These are phyloP conservation scores for Myxocyprinus asiaticus DNA, from an alignment of 2,113 vertebrate species.

Conservation along the genomic window DNA sequence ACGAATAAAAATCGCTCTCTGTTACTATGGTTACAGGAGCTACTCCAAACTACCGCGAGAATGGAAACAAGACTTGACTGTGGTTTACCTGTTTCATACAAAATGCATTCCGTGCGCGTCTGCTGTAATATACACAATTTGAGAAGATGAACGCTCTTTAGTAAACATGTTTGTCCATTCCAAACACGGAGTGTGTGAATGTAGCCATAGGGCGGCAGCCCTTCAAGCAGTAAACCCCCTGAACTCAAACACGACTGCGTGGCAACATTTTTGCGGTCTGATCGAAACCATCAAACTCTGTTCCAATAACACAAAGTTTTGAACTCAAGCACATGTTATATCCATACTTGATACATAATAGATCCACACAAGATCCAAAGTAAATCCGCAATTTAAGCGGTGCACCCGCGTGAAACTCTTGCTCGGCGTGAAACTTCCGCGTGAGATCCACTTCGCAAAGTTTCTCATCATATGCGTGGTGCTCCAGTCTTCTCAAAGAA, in stretches of 20 bases:
- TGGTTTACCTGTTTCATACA: not conserved
- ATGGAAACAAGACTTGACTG: not conserved
- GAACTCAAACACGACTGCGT: not conserved
- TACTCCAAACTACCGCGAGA: not conserved
- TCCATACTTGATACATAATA: not conserved
- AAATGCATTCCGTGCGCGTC: too few relatives aligned
- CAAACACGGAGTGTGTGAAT: not conserved
- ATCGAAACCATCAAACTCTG: not conserved
- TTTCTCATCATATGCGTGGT: not conserved
- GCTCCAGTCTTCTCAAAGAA: not conserved
- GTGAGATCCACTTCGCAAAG: not conserved
- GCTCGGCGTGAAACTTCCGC: not conserved
- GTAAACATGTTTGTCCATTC: not conserved
- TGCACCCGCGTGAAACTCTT: too few relatives aligned
- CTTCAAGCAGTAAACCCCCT: not conserved
- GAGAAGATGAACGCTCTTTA: not conserved
- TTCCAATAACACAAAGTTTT: not conserved
- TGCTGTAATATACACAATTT: not conserved
- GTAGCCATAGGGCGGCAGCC: not conserved
- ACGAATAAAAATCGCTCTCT: not conserved
- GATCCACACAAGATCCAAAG: not conserved
- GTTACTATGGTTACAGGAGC: not conserved
- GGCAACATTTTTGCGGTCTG: not conserved
- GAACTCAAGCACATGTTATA: not conserved
- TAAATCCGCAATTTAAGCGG: too few relatives aligned